phyloP scores from a whole-genome alignment of 2,888 invertebrate genomes.

The Zhengitettix transpicula region DNA sequence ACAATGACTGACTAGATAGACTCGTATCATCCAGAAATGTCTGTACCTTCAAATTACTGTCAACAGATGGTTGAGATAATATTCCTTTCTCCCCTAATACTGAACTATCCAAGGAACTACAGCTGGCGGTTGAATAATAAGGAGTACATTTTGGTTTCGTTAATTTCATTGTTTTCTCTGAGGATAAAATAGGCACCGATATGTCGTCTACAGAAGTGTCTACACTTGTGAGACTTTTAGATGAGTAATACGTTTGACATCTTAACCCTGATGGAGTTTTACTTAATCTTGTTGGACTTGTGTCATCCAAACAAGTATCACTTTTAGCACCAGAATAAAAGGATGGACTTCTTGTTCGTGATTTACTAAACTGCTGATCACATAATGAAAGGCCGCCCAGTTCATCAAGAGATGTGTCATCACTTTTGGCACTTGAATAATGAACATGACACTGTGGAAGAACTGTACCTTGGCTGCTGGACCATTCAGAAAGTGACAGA shows the following conservation, averaged over 20 bases:
- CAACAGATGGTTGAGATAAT: not conserved
- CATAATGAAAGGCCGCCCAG: constrained; percentile 58
- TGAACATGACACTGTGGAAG: constrained; percentile 41
- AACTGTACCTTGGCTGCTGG: constrained; percentile 71
- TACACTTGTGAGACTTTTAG: constrained; percentile 10
- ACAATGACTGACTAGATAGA: not conserved
- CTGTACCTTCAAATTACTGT: not conserved
- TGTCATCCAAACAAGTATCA: constrained; percentile 12
- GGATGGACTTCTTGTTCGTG: constrained; percentile 7
- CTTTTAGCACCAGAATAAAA: constrained; percentile 11
- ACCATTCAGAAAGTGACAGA: constrained; percentile 74
- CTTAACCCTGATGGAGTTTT: constrained; percentile 2
- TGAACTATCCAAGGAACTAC: not conserved
- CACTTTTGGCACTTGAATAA: constrained; percentile 42
- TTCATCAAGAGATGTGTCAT: constrained; percentile 57
- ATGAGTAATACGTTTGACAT: constrained; percentile 3
- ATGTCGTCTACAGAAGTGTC: constrained; percentile 5
- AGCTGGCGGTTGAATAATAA: constrained; percentile 37
- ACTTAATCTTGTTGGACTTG: constrained; percentile 5
- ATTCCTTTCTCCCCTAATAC: not conserved
- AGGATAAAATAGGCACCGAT: constrained; percentile 15
- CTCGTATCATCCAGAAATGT: constrained; percentile 1
- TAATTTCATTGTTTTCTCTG: constrained; percentile 27
- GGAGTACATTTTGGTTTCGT: constrained; percentile 41
- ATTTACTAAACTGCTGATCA: constrained; percentile 58